Evolutionary conservation across 2,888 invertebrate genomes (phyloP), one percentile per base, ranked within the genome.

Genomic region (Acronicta alni): DNA sequence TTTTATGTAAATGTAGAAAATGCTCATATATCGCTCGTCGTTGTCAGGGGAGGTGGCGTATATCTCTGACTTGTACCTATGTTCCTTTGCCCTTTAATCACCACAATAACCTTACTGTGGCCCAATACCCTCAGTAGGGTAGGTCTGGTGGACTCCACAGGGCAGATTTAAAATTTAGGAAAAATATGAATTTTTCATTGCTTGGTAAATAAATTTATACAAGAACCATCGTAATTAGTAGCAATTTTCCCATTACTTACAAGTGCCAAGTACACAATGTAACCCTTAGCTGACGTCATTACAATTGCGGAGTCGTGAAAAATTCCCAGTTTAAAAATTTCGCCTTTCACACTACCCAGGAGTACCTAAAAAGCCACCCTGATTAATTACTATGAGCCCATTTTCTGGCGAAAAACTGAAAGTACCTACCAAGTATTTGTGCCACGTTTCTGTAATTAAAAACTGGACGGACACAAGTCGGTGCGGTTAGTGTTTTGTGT

Each of bases 361-460:
- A n/a, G 41, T 51, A 30, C 51, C 52, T 55, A 59, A 71, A 70
- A 71, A 42, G 51, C 66, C 42, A 48, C 48, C 38, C 43, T 59
- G 67, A 68, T 60, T 72, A 72, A 68, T 68, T 66, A 72, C 72
- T 53, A 51, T 30, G 42, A n/a, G 45, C 38, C 35, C 66, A 45
- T 64, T 64, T 53, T 46, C 18, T 3, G 44, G 17, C 39, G 9
- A 70, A 48, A 65, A 35, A n/a, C 18, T 51, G 42, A 41, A 54
- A 58, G 58, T 63, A 41, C n/a, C n/a, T n/a, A n/a, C 17, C 51
- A 12, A 51, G 35, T 42, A 45, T 65, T 69, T 63, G 56, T 52
- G 35, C 37, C 53, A 57, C 65, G 65, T 57, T 70, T 47, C 20
- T 54, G 59, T 71, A 68, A 68, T 71, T 71, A 71, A 71, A 67